Percentiles rank a stretch among this genome's conserved stretches.
Evolutionary conservation across 2,888 invertebrate genomes (phyloP).

Genomic region (Apotomis betuletana): DNA sequence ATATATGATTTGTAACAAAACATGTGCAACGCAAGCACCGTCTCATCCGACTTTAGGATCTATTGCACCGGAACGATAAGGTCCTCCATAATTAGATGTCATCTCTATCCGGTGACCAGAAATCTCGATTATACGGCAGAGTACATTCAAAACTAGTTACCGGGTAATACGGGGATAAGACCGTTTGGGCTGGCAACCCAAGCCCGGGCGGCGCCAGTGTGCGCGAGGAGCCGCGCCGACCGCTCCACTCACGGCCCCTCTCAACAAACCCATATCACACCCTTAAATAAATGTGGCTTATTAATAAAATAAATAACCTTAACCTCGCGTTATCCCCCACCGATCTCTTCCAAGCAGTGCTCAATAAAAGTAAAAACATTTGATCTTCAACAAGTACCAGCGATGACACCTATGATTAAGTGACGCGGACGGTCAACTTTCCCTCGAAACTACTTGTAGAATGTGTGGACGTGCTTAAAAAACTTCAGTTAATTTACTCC

Average conservation of each 20-base stretch:
- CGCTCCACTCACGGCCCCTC: constrained; percentile 61
- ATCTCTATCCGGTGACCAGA: constrained; percentile 52
- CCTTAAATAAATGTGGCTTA: constrained; percentile 51
- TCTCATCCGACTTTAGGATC: too few relatives aligned
- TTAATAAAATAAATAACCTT: constrained; percentile 46
- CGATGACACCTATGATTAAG: constrained; percentile 33
- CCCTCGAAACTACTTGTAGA: neutral
- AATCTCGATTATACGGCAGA: constrained; percentile 53
- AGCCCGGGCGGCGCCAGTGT: constrained; percentile 80
- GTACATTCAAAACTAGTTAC: constrained; percentile 54
- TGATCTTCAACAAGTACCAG: neutral
- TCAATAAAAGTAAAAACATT: constrained; percentile 41
- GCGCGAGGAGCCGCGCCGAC: constrained; percentile 74
- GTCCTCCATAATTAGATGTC: constrained; percentile 52
- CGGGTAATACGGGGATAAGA: constrained; percentile 51
- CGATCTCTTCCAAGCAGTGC: constrained; percentile 47
- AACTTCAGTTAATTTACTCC: constrained; percentile 14
- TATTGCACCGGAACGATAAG: neutral
- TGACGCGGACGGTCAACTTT: constrained; percentile 22
- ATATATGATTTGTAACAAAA: too few relatives aligned
- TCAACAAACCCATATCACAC: constrained; percentile 53
- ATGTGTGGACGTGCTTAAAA: constrained; percentile 18
- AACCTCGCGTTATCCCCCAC: constrained; percentile 47
- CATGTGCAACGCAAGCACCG: too few relatives aligned
- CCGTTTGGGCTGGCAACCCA: constrained; percentile 62